Evolutionary conservation across 2,888 invertebrate genomes (phyloP).

Genomic region (Ptychoptera contaminata): DNA sequence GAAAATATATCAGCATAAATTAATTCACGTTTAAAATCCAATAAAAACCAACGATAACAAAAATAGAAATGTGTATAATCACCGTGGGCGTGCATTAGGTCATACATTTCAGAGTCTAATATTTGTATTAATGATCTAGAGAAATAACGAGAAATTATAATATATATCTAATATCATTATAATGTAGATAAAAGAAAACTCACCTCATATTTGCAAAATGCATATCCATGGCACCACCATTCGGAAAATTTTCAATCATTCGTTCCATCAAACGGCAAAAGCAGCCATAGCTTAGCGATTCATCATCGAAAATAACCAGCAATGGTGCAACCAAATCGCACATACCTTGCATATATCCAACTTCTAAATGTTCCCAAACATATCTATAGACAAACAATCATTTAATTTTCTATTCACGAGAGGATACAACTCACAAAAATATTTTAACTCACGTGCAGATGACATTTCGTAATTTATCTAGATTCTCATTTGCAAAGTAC

Average conservation of each 20-base stretch:
- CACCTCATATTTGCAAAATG: slow-evolving; percentile 90
- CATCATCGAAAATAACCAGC: slow-evolving; percentile 83
- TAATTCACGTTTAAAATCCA: slow-evolving; percentile 90
- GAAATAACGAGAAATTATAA: slow-evolving; percentile 10
- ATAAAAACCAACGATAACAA: slow-evolving; percentile 92
- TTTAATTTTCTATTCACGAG: neutral
- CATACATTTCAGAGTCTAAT: slow-evolving; percentile 83
- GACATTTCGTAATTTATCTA: slow-evolving; percentile 83
- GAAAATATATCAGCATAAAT: slow-evolving; percentile 86
- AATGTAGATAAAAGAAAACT: neutral
- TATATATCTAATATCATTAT: neutral
- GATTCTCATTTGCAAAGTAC: slow-evolving; percentile 78
- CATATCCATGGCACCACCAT: slow-evolving; percentile 87
- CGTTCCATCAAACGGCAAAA: slow-evolving; percentile 83
- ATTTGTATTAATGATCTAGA: slow-evolving; percentile 64
- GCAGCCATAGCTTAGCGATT: slow-evolving; percentile 78
- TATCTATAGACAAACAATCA: slow-evolving; percentile 41
- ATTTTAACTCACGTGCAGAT: slow-evolving; percentile 74
- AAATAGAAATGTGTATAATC: slow-evolving; percentile 97
- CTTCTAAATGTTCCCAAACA: slow-evolving; percentile 89
- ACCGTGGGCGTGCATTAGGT: slow-evolving; percentile 85
- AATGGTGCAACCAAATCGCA: slow-evolving; percentile 89
- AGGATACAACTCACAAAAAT: neutral
- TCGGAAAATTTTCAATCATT: slow-evolving; percentile 83
- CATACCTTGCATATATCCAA: slow-evolving; percentile 96